A percentile compares a stretch with the other conserved stretches of the same genome.
phyloP scores from a whole-genome alignment of 2,888 invertebrate genomes.

The Pogonocherus hispidulus region DNA sequence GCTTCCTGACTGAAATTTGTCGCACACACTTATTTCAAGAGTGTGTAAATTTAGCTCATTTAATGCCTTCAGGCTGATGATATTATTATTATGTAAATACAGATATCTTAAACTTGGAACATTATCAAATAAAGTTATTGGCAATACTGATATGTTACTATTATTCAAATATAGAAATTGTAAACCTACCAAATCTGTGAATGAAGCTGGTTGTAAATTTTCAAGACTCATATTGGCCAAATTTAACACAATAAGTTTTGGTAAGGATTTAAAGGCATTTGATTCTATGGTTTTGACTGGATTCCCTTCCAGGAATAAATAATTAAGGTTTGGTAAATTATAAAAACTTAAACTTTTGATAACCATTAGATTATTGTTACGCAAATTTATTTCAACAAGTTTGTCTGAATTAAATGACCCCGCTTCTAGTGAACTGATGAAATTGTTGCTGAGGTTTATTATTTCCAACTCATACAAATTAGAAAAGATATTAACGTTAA shows the following conservation, averaged over 20 bases:
- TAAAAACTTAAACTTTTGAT: conserved; percentile 30
- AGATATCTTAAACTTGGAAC: conserved; percentile 21
- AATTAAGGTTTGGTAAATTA: conserved; percentile 19
- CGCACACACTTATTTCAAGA: not conserved
- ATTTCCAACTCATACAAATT: conserved; percentile 19
- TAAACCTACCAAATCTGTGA: conserved; percentile 28
- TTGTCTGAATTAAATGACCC: conserved; percentile 27
- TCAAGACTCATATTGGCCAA: conserved; percentile 27
- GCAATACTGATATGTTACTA: conserved; percentile 27
- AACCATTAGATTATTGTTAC: conserved; percentile 27
- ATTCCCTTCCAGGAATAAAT: conserved; percentile 35
- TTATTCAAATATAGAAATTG: conserved; percentile 31
- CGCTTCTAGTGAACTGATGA: conserved; percentile 16
- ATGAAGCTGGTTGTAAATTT: conserved; percentile 28
- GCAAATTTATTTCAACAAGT: conserved; percentile 26
- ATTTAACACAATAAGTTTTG: conserved; percentile 16
- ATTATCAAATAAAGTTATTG: not conserved
- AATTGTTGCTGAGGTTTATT: conserved; percentile 34
- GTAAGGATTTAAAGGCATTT: conserved; percentile 33
- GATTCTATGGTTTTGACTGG: conserved; percentile 30
- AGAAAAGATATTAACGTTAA: conserved; percentile 14
- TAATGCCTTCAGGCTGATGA: conserved; percentile 5
- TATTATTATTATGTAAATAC: conserved; percentile 30
- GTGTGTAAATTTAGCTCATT: conserved; percentile 17
- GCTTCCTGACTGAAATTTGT: not conserved